phyloP scores from a whole-genome alignment of 2,113 vertebrate species.

The Xiphophorus couchianus region DNA sequence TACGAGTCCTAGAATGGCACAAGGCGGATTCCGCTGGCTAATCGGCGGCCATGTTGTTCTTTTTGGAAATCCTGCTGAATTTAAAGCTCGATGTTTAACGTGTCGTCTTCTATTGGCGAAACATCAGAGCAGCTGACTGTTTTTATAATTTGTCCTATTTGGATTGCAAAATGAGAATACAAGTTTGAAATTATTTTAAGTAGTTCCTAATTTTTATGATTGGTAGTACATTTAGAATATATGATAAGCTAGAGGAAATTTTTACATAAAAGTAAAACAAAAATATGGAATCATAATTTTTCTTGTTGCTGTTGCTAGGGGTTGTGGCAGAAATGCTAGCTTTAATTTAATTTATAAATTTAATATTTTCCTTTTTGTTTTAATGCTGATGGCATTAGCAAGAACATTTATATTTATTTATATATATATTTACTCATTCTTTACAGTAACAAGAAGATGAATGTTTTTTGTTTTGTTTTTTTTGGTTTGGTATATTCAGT shows the following conservation, averaged over 20 bases:
- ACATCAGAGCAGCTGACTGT: background rate
- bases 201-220: background rate
- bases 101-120: background rate
- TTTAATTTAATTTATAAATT: too few species aligned
- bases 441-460: too few species aligned
- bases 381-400: too few species aligned
- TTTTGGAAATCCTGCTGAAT: background rate
- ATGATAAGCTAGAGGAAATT: background rate
- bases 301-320: background rate
- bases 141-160: too few species aligned
- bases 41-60: conserved; percentile 1
- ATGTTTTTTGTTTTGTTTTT: too few species aligned
- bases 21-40: background rate
- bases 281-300: background rate
- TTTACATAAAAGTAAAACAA: too few species aligned
- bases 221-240: background rate
- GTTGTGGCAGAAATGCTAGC: too few species aligned
- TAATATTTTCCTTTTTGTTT: too few species aligned
- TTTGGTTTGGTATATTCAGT: too few species aligned
- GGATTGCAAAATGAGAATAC: background rate
- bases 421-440: too few species aligned
- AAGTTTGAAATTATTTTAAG: background rate
- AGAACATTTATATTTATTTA: too few species aligned
- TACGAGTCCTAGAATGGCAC: background rate
- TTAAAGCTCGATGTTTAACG: background rate